phyloP scores from a whole-genome alignment of 2,113 vertebrate genomes.

The Sylvietta virens region DNA sequence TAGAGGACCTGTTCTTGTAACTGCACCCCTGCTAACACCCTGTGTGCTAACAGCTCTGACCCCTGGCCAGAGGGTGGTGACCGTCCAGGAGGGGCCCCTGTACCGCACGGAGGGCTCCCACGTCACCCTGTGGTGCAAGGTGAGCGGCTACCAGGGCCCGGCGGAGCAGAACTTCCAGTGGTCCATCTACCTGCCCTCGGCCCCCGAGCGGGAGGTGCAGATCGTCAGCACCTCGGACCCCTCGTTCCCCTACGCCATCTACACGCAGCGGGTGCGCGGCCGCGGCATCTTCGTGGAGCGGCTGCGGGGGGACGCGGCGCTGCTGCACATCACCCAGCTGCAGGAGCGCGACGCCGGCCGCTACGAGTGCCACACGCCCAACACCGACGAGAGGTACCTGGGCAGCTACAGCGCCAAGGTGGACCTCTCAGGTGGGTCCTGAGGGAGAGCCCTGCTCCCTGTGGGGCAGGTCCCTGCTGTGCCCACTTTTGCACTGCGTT shows the following conservation, averaged over 20 bases:
- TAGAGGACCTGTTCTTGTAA: not conserved
- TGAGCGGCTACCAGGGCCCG: constrained; percentile 72
- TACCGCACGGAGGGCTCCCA: constrained; percentile 82
- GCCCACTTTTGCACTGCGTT: fast-evolving
- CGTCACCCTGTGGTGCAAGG: constrained; percentile 92
- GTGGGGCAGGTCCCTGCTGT: fast-evolving
- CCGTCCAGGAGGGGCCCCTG: constrained; percentile 77
- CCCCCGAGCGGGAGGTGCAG: constrained; percentile 86
- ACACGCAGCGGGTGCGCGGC: constrained; percentile 79
- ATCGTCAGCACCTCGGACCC: constrained; percentile 88
- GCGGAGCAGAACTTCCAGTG: constrained; percentile 82
- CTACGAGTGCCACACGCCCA: constrained; percentile 82
- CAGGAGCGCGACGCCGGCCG: constrained; percentile 81
- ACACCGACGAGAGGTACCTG: not conserved
- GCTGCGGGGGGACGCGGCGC: constrained; percentile 75
- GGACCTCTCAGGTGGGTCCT: constrained; percentile 73
- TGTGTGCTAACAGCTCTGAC: constrained; percentile 30
- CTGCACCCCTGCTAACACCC: fast-evolving
- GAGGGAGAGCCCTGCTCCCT: too few species aligned
- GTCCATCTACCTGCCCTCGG: constrained; percentile 87
- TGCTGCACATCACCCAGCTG: constrained; percentile 88
- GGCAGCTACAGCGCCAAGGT: constrained; percentile 79
- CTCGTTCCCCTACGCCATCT: constrained; percentile 89
- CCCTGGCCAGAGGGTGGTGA: constrained; percentile 61
- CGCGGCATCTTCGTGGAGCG: constrained; percentile 89